Conservation (phyloP, 2,888 invertebrate species). For the Colostygia pectinataria region DNA sequence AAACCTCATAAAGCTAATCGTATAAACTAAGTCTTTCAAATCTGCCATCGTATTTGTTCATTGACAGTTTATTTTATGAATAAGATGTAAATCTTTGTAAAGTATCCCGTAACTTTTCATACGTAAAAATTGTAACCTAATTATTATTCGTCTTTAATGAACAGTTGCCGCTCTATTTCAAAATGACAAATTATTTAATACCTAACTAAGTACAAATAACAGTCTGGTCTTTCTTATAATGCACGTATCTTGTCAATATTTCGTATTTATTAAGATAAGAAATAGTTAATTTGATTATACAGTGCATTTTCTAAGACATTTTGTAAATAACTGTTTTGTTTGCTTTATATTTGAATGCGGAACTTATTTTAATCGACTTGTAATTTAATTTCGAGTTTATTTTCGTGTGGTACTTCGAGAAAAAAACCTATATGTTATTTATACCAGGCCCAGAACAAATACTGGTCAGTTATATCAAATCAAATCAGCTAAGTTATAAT, state of each 20-base stretch:
- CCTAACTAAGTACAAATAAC: constrained; percentile 2
- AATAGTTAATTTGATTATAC: constrained; percentile 3
- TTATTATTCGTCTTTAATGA: not conserved
- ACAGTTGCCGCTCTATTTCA: not conserved
- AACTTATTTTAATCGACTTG: not conserved
- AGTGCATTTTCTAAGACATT: constrained; percentile 22
- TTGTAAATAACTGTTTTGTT: constrained; percentile 8
- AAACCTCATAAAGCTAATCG: too few species aligned
- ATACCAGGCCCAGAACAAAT: too few species aligned
- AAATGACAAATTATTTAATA: not conserved
- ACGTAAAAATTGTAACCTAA: not conserved
- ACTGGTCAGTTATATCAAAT: too few species aligned
- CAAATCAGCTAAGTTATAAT: too few species aligned
- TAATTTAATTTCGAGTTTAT: too few species aligned
- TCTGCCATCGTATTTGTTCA: too few species aligned
- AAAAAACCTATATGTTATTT: too few species aligned
- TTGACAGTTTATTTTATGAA: too few species aligned
- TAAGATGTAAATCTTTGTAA: too few species aligned
- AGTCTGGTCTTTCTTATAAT: not conserved
- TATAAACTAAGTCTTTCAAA: too few species aligned
- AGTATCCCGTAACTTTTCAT: not conserved
- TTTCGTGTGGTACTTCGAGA: too few species aligned
- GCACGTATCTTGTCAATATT: constrained; percentile 2
- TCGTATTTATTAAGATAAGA: constrained; percentile 4
- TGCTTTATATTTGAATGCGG: too few species aligned